A percentile compares a stretch with the other conserved stretches of the same genome.
phyloP scores from a whole-genome alignment of 2,888 invertebrate species.

The Acleris holmiana region DNA sequence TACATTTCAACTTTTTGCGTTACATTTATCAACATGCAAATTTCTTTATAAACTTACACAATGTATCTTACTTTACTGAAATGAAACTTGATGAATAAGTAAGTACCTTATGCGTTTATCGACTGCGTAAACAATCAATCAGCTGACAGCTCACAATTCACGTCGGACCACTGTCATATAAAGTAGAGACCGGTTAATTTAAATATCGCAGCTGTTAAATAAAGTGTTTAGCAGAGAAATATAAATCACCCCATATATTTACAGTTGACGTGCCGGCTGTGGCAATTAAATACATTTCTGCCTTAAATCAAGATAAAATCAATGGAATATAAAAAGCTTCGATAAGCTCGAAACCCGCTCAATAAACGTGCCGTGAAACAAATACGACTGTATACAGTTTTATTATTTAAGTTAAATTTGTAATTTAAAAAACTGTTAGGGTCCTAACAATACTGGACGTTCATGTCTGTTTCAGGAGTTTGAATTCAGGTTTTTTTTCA shows the following conservation, averaged over 20 bases:
- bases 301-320: constrained; percentile 33
- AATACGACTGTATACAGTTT: too few relatives aligned
- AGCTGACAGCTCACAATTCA: constrained; percentile 7
- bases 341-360: constrained; percentile 9
- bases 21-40: too few relatives aligned
- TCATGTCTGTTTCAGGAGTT: too few relatives aligned
- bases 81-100: too few relatives aligned
- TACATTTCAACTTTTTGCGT: too few relatives aligned
- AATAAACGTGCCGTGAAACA: too few relatives aligned
- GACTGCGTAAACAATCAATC: constrained; percentile 13
- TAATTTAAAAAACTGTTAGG: too few relatives aligned
- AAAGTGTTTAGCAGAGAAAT: constrained; percentile 26
- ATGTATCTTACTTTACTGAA: too few relatives aligned
- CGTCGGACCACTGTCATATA: constrained; percentile 6
- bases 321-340: constrained; percentile 20
- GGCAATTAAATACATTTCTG: constrained; percentile 34
- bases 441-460: too few relatives aligned
- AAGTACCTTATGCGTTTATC: constrained; percentile 7
- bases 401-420: too few relatives aligned
- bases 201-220: constrained; percentile 22
- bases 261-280: constrained; percentile 20
- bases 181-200: constrained; percentile 18
- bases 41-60: too few relatives aligned
- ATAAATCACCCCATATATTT: constrained; percentile 29
- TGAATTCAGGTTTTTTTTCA: too few relatives aligned